A percentile compares a stretch with the other conserved stretches of the same genome.
These are phyloP conservation scores for Accipiter cooperii DNA, from an alignment of 2,113 vertebrate species.

Conservation along the genomic window DNA sequence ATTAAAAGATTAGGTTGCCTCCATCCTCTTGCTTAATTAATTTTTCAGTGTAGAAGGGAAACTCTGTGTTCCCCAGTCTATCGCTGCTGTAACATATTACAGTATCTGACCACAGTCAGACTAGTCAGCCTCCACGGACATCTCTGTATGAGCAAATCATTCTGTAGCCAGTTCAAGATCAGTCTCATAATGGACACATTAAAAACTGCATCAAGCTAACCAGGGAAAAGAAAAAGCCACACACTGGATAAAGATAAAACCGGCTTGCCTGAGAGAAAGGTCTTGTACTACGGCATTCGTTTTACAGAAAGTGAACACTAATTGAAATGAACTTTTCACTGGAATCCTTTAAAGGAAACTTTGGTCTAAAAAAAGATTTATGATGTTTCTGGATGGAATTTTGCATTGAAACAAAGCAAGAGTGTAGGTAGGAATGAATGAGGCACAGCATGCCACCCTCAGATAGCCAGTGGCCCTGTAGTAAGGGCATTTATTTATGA, in stretches of 20 bases:
- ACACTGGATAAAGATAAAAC: background rate
- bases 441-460: background rate
- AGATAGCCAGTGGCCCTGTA: background rate
- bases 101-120: background rate
- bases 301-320: background rate
- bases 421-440: background rate
- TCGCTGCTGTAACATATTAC: background rate
- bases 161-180: background rate
- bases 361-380: background rate
- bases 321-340: background rate
- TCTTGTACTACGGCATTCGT: background rate
- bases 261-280: background rate
- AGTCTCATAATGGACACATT: background rate
- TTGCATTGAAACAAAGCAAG: background rate
- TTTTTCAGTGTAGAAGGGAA: background rate
- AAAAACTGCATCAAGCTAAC: background rate
- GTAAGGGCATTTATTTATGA: background rate
- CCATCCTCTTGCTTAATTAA: background rate
- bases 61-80: background rate
- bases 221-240: background rate
- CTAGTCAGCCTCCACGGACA: background rate
- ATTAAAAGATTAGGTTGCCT: slow-evolving; percentile 20
- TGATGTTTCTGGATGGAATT: background rate
- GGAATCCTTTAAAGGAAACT: background rate
- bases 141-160: background rate